Evolutionary conservation across 2,113 vertebrate species (phyloP).

Genomic region (Pelvicachromis taeniatus): DNA sequence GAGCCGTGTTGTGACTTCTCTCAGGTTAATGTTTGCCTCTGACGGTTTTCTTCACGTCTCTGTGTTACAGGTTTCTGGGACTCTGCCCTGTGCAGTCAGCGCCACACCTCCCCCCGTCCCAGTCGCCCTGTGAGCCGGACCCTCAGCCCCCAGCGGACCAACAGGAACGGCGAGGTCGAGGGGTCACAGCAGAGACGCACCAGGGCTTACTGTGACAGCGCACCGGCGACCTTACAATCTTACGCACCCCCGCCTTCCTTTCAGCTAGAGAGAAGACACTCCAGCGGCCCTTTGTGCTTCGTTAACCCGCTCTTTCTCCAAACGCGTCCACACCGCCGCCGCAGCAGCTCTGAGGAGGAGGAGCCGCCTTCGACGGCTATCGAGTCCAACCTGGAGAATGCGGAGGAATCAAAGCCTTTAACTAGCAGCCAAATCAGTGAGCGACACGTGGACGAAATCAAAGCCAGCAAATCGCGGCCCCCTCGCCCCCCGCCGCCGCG

Average conservation of each 20-base stretch:
- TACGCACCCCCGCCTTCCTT: conserved; percentile 71
- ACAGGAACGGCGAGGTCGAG: conserved; percentile 11
- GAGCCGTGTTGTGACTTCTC: not conserved
- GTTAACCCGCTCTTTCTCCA: conserved; percentile 91
- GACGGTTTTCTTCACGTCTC: not conserved
- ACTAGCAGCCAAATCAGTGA: not conserved
- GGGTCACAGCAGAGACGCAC: not conserved
- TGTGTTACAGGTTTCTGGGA: conserved; percentile 86
- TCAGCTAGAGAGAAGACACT: conserved; percentile 79
- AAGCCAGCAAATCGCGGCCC: conserved; percentile 38
- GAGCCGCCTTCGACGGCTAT: not conserved
- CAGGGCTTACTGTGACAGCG: conserved; percentile 80
- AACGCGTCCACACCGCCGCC: conserved; percentile 74
- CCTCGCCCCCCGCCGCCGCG: conserved; percentile 74
- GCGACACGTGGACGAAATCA: not conserved
- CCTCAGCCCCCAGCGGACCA: conserved; percentile 57
- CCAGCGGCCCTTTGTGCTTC: conserved; percentile 86
- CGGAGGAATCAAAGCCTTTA: not conserved
- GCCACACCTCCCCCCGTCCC: conserved; percentile 65
- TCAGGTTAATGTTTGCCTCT: conserved; percentile 10
- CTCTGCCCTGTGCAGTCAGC: conserved; percentile 78
- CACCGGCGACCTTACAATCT: conserved; percentile 79
- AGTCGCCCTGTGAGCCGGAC: conserved; percentile 67
- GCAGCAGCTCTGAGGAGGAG: conserved; percentile 49
- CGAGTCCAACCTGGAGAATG: conserved; percentile 38